Percentiles rank a stretch among this genome's conserved stretches.
Conservation (phyloP, 2,888 invertebrate genomes). For the Frankliniella fusca region DNA sequence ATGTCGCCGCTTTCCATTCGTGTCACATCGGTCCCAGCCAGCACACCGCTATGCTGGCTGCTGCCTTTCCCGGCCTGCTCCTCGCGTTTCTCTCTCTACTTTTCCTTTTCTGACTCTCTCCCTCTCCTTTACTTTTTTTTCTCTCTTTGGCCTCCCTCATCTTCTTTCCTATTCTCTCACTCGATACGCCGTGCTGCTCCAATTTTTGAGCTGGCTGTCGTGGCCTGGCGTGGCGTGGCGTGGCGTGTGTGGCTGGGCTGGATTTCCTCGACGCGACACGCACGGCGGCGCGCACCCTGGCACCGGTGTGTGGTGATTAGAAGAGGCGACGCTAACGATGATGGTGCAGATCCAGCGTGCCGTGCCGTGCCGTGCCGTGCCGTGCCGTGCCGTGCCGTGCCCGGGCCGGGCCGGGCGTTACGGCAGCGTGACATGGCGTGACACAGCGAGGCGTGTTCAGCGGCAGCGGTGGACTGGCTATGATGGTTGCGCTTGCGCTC, state of each 20-base stretch:
- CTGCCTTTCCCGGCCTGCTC: neutral
- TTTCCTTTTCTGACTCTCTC: neutral
- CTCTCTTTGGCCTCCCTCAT: neutral
- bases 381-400: neutral
- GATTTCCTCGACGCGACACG: too few species aligned
- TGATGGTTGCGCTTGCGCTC: too few species aligned
- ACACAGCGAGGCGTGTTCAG: neutral
- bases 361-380: neutral
- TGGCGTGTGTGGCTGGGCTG: too few species aligned
- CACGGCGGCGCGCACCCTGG: too few species aligned
- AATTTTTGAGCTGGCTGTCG: too few species aligned
- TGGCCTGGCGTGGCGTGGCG: too few species aligned
- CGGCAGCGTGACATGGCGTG: neutral
- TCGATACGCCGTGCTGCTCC: neutral
- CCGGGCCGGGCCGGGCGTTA: neutral
- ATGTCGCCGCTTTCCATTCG: constrained; percentile 24
- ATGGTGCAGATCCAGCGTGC: neutral
- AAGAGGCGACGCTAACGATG: neutral
- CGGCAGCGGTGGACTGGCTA: too few species aligned
- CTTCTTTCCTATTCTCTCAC: neutral
- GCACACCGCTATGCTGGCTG: neutral
- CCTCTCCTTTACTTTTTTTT: neutral
- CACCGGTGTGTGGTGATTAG: neutral
- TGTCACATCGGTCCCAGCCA: constrained; percentile 16
- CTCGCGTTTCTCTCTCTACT: neutral